Evolutionary conservation across 2,888 invertebrate species (phyloP).

Genomic region (Zelleria hepariella): DNA sequence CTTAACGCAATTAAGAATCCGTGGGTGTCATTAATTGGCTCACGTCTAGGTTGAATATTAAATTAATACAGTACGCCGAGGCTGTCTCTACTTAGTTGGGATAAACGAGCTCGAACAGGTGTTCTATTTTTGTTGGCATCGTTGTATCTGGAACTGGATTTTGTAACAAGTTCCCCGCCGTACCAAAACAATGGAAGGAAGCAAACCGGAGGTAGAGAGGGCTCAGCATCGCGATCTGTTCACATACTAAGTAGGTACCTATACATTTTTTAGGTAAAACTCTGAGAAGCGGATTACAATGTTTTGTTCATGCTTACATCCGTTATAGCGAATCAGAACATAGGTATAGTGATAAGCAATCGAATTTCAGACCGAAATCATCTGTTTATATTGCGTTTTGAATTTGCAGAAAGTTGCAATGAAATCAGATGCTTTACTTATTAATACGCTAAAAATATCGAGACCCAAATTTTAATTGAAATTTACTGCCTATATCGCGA

Average conservation of each 20-base stretch:
- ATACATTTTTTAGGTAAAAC: too few species aligned
- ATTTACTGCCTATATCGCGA: too few species aligned
- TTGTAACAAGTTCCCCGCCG: not conserved
- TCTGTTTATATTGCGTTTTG: too few species aligned
- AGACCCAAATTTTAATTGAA: too few species aligned
- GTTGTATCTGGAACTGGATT: not conserved
- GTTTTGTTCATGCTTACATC: not conserved
- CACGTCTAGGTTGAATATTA: not conserved
- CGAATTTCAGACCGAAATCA: too few species aligned
- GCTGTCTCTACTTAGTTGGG: not conserved
- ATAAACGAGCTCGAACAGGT: not conserved
- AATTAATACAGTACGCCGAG: not conserved
- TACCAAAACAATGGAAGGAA: slow-evolving; percentile 1
- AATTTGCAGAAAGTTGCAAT: too few species aligned
- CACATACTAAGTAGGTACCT: not conserved
- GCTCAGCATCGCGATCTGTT: not conserved
- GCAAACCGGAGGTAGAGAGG: not conserved
- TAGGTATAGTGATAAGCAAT: too few species aligned
- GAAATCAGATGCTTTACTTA: too few species aligned
- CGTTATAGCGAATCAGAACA: too few species aligned
- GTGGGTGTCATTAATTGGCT: not conserved
- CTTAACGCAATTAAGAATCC: not conserved
- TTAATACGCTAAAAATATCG: too few species aligned
- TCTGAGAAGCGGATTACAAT: not conserved
- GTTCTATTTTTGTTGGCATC: not conserved